A percentile compares a stretch with the other conserved stretches of the same genome.
Conservation (phyloP, 2,797 vertebrate species). For the Thripadectes ignobilis region DNA sequence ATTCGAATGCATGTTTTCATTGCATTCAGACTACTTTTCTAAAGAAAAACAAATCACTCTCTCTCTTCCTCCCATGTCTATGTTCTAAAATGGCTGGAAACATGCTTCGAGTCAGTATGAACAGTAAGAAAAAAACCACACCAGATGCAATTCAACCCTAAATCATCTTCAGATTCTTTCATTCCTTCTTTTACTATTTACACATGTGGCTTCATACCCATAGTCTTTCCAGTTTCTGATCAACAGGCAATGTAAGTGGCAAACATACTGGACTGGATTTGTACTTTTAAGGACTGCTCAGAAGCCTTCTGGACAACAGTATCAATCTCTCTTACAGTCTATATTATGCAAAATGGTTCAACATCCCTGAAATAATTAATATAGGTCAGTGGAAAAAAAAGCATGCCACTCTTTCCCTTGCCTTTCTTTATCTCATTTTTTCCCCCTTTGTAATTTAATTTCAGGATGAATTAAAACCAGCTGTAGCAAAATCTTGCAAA, state of each 20-base stretch:
- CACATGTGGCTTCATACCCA: not conserved
- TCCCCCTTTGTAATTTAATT: conserved; percentile 46
- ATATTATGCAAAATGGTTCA: not conserved
- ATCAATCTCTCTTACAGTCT: not conserved
- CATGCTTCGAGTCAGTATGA: not conserved
- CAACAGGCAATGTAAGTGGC: not conserved
- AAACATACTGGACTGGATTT: not conserved
- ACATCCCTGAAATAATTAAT: conserved; percentile 1
- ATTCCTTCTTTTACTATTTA: conserved; percentile 52
- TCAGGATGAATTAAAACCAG: conserved; percentile 54
- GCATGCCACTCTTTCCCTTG: not conserved
- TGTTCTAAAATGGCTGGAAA: conserved; percentile 38
- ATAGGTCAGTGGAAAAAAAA: not conserved
- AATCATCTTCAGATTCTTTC: conserved; percentile 54
- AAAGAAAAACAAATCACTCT: not conserved
- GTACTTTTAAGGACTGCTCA: not conserved
- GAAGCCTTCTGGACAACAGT: not conserved
- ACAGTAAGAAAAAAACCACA: not conserved
- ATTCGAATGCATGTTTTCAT: conserved; percentile 46
- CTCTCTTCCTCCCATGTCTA: not conserved
- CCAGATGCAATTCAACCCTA: conserved; percentile 50
- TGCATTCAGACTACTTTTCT: conserved; percentile 30
- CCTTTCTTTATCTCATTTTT: not conserved
- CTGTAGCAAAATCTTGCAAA: conserved; percentile 33
- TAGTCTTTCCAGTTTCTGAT: conserved; percentile 1